Base-by-base conservation (phyloP, 37 sponge, comb jelly and placozoan species). In the Aplysina aerophoba region DNA sequence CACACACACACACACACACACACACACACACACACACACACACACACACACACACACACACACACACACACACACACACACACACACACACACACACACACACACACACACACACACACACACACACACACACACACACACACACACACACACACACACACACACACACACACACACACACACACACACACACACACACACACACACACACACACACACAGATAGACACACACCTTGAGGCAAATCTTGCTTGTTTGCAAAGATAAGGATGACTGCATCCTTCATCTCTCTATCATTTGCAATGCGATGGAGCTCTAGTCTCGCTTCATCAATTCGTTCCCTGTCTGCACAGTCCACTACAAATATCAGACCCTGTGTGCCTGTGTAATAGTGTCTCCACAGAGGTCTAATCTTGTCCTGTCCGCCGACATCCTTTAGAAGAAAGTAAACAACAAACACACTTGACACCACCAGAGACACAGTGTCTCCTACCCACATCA, bases 301-400 rank as follows among this genome's bases (percentile, higher is more conserved):
- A 33, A 98, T 98, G n/a, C 96, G 84, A 74, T 98, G 98, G 11
- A 98, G 92, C 63, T 98, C 98, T 59, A 90, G 93, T 84, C 90
- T 90, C 2, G 96, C 98, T 59, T 98, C 98, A 37, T 98, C 98
- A 0, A 98, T 89, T 44, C 98, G 85, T 69, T 96, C 96, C 57
- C 98, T 73, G 74, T 98, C 98, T 16, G 96, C 94, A 72, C 95
- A 98, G 81, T 98, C 98, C 25, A 98, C 96, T 15, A 98, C 98
- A 69, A 98, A 98, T 40, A 98, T 98, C 20, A 98, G 90, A 19
- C 96, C 98, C 80, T 98, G 98, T 61, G 98, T 98, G 0, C 96
- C 96, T 33, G 98, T 96, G 89, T 96, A 98, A 85, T 98, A 98
- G 73, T 98, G 98, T 27, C 98, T 71, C 98, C 98, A 98, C 31